Evolutionary conservation across 2,888 invertebrate genomes (phyloP), one percentile per base, ranked within the genome.

Genomic region (Cryptosula pallasiana): DNA sequence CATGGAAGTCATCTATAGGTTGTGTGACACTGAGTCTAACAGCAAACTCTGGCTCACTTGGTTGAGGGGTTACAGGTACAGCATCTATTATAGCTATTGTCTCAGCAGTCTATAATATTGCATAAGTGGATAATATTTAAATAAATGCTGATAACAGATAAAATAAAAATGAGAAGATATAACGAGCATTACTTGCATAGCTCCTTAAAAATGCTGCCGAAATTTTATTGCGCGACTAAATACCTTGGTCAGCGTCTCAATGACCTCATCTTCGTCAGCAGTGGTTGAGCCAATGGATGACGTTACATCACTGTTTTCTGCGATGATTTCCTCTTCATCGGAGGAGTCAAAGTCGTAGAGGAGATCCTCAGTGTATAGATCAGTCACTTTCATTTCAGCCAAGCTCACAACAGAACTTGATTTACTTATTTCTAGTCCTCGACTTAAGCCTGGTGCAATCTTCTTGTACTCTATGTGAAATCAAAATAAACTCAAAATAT

Each of bases 1-100:
- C 89, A 70, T 90, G 88, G 80, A 95, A 95, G 82, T 95, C 91
- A 0, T 87, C 88, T 0, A 95, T 91, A 0, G 94, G 92, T 71
- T 89, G 88, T 0, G 90, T 89, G 0, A 93, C 90, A 82, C 96
- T 93, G 45, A 96, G 88, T 84, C 91, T 89, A 80, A 94, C 91
- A 0, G 95, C 95, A 93, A 93, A 96, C 79, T 93, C 90, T 0
- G 85, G 83, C 35, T 90, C 78, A 23, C 73, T 71, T 13, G 71
- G 88, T n/a, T 88, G 87, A 13, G 87, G 88, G 0, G 86, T 82
- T 23, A 76, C 75, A 57, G 76, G 76, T 16, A 85, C 29, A 73
- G 84, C 82, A 0, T 83, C 80, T 0, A 87, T 85, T 71, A 35
- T 23, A 13, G 3, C 25, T 2, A 55, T 20, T 20, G 27, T 23